Conservation (phyloP, 1,140 invertebrate genomes). For the Pogonomyrmex californicus region DNA sequence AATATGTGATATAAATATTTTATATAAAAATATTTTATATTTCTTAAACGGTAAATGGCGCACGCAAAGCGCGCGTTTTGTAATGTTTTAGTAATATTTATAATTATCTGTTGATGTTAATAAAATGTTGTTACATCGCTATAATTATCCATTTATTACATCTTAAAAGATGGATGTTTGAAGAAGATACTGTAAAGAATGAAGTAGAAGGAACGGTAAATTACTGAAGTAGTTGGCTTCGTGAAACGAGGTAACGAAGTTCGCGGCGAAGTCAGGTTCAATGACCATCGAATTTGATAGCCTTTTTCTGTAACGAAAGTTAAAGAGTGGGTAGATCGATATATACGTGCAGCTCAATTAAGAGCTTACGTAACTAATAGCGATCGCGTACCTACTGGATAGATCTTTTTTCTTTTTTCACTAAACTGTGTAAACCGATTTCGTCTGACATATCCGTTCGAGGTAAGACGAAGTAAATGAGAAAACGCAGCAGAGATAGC, state of each 20-base stretch:
- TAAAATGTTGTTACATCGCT: not conserved
- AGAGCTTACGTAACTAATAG: constrained; percentile 63
- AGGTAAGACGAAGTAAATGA: constrained; percentile 58
- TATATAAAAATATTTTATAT: too few species aligned
- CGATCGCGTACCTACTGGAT: constrained; percentile 25
- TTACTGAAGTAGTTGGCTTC: constrained; percentile 13
- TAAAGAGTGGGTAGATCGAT: constrained; percentile 23
- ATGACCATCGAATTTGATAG: constrained; percentile 58
- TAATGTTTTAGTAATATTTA: too few species aligned
- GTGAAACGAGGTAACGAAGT: constrained; percentile 49
- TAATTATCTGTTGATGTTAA: not conserved
- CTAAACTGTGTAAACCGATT: constrained; percentile 60
- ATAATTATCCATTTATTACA: constrained; percentile 3
- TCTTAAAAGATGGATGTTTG: not conserved
- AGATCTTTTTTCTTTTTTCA: constrained; percentile 33
- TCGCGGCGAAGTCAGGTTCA: constrained; percentile 37
- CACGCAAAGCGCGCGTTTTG: too few species aligned
- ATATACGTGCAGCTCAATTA: constrained; percentile 43
- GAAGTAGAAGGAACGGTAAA: not conserved
- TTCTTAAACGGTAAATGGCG: too few species aligned
- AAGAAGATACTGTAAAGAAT: not conserved
- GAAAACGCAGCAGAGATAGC: constrained; percentile 58
- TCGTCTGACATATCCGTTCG: constrained; percentile 57
- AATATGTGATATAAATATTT: too few species aligned
- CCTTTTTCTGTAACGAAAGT: constrained; percentile 16